Percentiles rank a stretch among this genome's conserved stretches.
Evolutionary conservation across 1,140 invertebrate genomes (phyloP).

Genomic region (Magallana ariakensis): DNA sequence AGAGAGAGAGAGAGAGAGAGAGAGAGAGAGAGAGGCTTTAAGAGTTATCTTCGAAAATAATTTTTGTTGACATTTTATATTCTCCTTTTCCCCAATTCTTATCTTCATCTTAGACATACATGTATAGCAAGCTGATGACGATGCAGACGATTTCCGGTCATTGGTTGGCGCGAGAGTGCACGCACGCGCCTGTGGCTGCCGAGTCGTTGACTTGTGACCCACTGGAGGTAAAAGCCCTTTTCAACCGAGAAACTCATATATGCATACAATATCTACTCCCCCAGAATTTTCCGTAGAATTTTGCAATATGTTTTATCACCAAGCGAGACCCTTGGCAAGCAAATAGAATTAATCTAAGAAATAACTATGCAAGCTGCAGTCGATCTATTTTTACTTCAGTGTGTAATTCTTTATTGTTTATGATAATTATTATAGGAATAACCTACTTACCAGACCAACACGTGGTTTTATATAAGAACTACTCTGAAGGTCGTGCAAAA

Average conservation of each 20-base stretch:
- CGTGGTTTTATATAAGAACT: no score
- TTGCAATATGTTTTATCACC: neutral
- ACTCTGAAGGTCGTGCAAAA: no score
- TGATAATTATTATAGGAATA: neutral
- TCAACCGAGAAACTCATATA: neutral
- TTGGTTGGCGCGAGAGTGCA: constrained; percentile 11
- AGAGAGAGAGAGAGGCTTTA: no score
- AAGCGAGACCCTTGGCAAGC: neutral
- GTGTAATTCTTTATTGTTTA: neutral
- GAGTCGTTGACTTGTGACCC: constrained; percentile 32
- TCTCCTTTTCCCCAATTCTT: no score
- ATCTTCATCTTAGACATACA: no score
- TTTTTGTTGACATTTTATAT: no score
- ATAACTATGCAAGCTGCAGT: neutral
- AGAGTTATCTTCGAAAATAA: no score
- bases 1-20: no score
- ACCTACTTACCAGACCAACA: no score
- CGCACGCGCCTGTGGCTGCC: neutral
- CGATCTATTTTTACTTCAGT: neutral
- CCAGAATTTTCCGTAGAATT: neutral
- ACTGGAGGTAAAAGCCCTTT: neutral
- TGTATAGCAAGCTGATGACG: constrained; percentile 5
- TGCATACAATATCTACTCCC: neutral
- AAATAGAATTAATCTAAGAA: neutral
- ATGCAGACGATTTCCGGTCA: constrained; percentile 32